Conservation (phyloP, 2,797 vertebrate genomes). For the Gymnodraco acuticeps region DNA sequence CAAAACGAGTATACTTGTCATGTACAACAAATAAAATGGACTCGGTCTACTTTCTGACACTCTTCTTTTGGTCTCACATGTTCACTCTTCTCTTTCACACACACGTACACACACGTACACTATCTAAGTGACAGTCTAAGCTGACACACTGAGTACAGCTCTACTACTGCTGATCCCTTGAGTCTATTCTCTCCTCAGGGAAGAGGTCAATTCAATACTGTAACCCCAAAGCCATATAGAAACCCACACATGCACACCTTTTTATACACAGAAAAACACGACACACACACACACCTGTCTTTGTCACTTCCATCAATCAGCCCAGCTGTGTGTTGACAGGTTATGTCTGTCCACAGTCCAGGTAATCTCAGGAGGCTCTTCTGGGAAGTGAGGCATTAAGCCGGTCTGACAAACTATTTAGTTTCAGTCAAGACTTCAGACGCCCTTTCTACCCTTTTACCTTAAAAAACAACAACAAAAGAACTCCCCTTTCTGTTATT, state of each 20-base stretch:
- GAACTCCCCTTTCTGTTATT: constrained; percentile 47
- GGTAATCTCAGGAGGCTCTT: constrained; percentile 81
- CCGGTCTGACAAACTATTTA: constrained; percentile 81
- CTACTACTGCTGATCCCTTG: constrained; percentile 78
- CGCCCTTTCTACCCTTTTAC: constrained; percentile 47
- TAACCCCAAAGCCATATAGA: constrained; percentile 70
- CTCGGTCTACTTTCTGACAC: constrained; percentile 36
- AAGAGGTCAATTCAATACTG: constrained; percentile 83
- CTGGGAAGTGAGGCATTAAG: constrained; percentile 82
- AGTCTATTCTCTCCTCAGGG: constrained; percentile 81
- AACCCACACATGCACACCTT: constrained; percentile 56
- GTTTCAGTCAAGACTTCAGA: constrained; percentile 77
- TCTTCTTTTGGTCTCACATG: constrained; percentile 19
- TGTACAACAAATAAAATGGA: constrained; percentile 59
- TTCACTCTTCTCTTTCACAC: constrained; percentile 19
- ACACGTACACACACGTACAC: constrained; percentile 41
- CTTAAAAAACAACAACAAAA: constrained; percentile 10
- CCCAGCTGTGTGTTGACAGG: constrained; percentile 73
- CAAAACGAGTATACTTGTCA: constrained; percentile 64
- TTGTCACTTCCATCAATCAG: constrained; percentile 78
- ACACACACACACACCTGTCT: constrained; percentile 61
- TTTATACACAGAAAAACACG: constrained; percentile 38
- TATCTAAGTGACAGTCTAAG: constrained; percentile 75
- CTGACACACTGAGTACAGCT: constrained; percentile 78
- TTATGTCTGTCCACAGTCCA: constrained; percentile 79